These are phyloP conservation scores for Cancer borealis DNA, from an alignment of 2,888 invertebrate genomes.

Conservation along the genomic window DNA sequence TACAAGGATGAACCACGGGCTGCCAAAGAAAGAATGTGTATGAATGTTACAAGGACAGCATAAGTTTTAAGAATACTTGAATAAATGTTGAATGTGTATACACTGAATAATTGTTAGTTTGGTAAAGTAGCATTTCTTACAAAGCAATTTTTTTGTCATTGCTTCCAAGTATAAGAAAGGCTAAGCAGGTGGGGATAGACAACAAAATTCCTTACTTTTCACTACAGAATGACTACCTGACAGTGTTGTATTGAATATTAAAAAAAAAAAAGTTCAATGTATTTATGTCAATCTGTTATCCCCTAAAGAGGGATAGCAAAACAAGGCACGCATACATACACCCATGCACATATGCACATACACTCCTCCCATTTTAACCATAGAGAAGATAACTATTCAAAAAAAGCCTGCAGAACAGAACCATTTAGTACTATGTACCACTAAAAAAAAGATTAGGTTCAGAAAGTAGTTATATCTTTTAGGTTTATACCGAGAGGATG, in stretches of 20 bases:
- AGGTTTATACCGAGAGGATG: too few relatives aligned
- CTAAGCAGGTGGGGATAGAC: neutral
- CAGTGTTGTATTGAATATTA: neutral
- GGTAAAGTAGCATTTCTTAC: neutral
- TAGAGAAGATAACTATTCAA: too few relatives aligned
- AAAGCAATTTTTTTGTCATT: neutral
- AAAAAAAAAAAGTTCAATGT: neutral
- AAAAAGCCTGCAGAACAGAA: too few relatives aligned
- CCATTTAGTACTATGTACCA: too few relatives aligned
- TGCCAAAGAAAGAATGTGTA: neutral
- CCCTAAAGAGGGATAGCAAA: too few relatives aligned
- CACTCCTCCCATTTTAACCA: too few relatives aligned
- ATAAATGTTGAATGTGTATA: neutral
- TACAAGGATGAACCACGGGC: neutral
- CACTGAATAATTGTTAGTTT: neutral
- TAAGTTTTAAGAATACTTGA: neutral
- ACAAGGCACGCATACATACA: too few relatives aligned
- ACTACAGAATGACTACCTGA: neutral
- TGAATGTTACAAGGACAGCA: neutral
- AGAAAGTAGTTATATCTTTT: too few relatives aligned
- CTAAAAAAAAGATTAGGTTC: too few relatives aligned
- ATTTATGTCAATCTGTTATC: too few relatives aligned
- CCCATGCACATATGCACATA: too few relatives aligned
- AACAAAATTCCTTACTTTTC: neutral
- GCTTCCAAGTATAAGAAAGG: neutral